phyloP scores from a whole-genome alignment of 2,113 vertebrate genomes.

The Illadopsis cleaveri region DNA sequence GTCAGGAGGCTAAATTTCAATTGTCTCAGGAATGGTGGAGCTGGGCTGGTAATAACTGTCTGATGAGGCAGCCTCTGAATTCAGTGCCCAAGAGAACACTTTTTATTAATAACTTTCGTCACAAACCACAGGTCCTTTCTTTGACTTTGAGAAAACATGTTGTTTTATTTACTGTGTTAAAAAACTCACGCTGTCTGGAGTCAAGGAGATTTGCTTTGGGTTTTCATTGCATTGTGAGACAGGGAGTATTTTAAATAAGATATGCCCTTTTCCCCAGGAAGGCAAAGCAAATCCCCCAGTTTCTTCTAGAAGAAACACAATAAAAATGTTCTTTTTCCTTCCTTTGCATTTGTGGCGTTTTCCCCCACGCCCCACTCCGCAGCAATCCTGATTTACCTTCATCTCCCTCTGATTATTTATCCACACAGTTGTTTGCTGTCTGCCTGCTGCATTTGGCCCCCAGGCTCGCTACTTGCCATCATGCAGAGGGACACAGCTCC shows the following conservation, averaged over 20 bases:
- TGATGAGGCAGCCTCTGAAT: conserved; percentile 1
- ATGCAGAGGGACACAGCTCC: background rate
- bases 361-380: fast-evolving
- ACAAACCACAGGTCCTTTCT: background rate
- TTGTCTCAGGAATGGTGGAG: conserved; percentile 8
- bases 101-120: conserved; percentile 4
- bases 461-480: background rate
- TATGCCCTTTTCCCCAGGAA: background rate
- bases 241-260: background rate
- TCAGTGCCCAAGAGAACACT: background rate
- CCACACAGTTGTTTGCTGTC: background rate
- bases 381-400: background rate
- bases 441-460: background rate
- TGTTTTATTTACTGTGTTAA: conserved; percentile 4
- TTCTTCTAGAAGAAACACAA: background rate
- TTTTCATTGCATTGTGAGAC: background rate
- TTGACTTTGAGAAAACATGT: conserved; percentile 7
- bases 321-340: background rate
- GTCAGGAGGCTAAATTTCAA: conserved; percentile 46
- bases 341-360: background rate
- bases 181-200: background rate
- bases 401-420: background rate
- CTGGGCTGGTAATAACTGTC: conserved; percentile 21
- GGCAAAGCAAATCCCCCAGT: background rate
- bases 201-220: background rate